Conservation (phyloP, 35 echinoderm and acorn worm genomes). For the Anneissia japonica region DNA sequence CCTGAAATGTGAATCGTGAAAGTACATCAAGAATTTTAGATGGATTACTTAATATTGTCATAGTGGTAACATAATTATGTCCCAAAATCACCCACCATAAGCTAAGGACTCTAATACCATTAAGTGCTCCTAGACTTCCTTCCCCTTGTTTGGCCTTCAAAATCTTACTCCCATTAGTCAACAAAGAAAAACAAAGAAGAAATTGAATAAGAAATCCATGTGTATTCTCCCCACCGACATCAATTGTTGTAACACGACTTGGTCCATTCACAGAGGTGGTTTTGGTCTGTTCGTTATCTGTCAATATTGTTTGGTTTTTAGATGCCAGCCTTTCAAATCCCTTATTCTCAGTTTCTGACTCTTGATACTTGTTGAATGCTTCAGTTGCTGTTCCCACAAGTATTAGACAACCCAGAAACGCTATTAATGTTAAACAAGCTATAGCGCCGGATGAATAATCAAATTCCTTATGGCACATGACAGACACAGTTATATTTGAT, state of each 20-base stretch:
- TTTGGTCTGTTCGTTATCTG: no score
- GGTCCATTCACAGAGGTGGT: background rate
- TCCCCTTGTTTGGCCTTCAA: conserved; percentile 46
- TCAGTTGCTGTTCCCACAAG: background rate
- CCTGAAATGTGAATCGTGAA: background rate
- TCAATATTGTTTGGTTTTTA: no score
- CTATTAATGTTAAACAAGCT: background rate
- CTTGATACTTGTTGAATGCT: background rate
- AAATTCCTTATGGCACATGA: background rate
- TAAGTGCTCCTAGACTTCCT: conserved; percentile 46
- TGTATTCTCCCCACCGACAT: background rate
- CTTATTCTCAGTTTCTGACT: no score
- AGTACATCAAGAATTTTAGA: background rate
- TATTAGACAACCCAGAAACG: background rate
- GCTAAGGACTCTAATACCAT: conserved; percentile 85
- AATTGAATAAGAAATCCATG: background rate
- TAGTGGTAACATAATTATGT: conserved; percentile 1
- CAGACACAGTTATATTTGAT: background rate
- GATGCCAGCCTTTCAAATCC: no score
- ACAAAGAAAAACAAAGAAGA: conserved; percentile 53
- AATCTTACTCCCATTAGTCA: conserved; percentile 49
- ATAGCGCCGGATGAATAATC: background rate
- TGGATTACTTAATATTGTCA: background rate
- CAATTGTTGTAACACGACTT: background rate
- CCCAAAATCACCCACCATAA: conserved; percentile 88